Conservation (phyloP, 2,888 invertebrate genomes). For the Pimpla rufipes region DNA sequence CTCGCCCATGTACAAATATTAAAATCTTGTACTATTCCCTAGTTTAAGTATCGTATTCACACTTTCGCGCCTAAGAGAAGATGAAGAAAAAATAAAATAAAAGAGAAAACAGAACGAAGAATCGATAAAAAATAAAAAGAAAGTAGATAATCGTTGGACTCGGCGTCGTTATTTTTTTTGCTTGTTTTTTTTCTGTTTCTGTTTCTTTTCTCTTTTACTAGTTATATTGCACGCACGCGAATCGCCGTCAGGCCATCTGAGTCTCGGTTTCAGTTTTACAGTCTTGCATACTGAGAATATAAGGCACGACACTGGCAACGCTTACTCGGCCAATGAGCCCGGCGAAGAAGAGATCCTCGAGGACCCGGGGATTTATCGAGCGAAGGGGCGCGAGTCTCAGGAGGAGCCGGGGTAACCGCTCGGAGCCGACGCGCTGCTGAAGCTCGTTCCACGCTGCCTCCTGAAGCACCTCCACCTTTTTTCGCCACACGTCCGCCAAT, state of each 20-base stretch:
- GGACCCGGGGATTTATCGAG: slow-evolving; percentile 90
- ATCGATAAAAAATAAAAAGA: neutral
- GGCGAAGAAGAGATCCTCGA: slow-evolving; percentile 97
- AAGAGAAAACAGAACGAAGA: slow-evolving; percentile 11
- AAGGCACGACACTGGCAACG: slow-evolving; percentile 98
- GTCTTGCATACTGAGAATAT: slow-evolving; percentile 89
- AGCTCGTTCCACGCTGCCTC: slow-evolving; percentile 86
- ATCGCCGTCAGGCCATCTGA: slow-evolving; percentile 82
- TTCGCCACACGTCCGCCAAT: slow-evolving; percentile 82
- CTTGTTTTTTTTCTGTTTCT: slow-evolving; percentile 1
- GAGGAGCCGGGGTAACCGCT: slow-evolving; percentile 88
- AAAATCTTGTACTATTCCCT: slow-evolving; percentile 52
- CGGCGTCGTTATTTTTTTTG: slow-evolving; percentile 19
- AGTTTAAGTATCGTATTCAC: slow-evolving; percentile 71
- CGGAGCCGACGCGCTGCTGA: slow-evolving; percentile 86
- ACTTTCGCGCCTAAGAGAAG: slow-evolving; percentile 13
- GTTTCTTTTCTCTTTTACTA: slow-evolving; percentile 46
- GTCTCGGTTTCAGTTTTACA: slow-evolving; percentile 83
- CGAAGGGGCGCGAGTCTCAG: slow-evolving; percentile 91
- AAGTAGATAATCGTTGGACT: slow-evolving; percentile 13
- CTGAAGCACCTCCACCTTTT: slow-evolving; percentile 87
- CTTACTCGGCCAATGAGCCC: slow-evolving; percentile 96
- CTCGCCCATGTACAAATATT: slow-evolving; percentile 56
- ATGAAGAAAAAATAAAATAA: too few species aligned
- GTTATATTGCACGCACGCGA: slow-evolving; percentile 74